Evolutionary conservation across 1,140 invertebrate species (phyloP), one percentile per base, ranked within the genome.

Genomic region (Hyles vespertilio): DNA sequence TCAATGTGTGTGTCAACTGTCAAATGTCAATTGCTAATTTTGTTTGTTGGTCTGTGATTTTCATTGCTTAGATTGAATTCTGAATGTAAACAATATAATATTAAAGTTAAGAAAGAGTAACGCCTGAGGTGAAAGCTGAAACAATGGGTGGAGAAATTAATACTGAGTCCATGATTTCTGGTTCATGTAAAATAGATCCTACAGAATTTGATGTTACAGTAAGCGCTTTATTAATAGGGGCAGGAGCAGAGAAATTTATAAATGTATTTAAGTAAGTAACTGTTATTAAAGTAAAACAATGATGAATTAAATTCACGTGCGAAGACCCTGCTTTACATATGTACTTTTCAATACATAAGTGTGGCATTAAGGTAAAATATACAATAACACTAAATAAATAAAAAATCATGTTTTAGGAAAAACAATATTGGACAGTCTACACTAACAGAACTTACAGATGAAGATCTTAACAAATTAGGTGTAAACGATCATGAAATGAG

Each of bases 381-480:
- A 22, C 22, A 22, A 22, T 22, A 22, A 22, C 22, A 22, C 1
- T 40, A 5, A 40, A 40, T 1, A 40, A 5, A 40, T 5, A 40
- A 40, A 40, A 40, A 40, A 47, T 47, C 10, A 36, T 58, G n/a
- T 66, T 78, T 67, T 47, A 89, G 86, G 57, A 78, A 81, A 63
- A 57, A 79, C 43, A 84, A 89, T 54, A 87, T 89, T 67, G 82
- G 81, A 6, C 80, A 88, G 61, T 73, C 69, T 55, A 82, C 82
- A 43, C 58, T 90, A 40, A 72, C 79, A 51, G 84, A 87, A 68
- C 64, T 90, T 32, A 73, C 70, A 43, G 79, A 90, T 59, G 84
- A 85, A 68, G 89, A 90, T 67, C 72, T 90, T 10, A 67, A 74
- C 12, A 82, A 83, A 62, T 59, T 90, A 45, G 89, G 87, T 40